phyloP scores from a whole-genome alignment of 2,888 invertebrate genomes.

The Leptopterna dolabrata region DNA sequence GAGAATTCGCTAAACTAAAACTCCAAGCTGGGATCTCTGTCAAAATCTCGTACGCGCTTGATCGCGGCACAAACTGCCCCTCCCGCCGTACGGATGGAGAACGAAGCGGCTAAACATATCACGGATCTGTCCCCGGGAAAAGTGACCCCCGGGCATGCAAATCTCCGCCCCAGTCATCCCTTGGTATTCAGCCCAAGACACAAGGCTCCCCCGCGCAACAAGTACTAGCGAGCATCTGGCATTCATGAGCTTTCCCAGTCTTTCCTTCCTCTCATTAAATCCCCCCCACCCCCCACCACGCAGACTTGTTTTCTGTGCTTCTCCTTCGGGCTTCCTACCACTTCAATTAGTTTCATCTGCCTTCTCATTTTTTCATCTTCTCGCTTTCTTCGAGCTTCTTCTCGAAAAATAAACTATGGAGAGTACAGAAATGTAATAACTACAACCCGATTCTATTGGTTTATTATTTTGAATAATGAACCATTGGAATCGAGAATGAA shows the following conservation, averaged over 20 bases:
- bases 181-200: neutral
- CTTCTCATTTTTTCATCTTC: neutral
- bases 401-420: neutral
- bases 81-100: neutral
- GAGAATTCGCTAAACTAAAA: too few species aligned
- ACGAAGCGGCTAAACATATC: neutral
- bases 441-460: too few species aligned
- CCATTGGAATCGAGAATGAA: too few species aligned
- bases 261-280: constrained; percentile 4
- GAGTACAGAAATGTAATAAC: too few species aligned
- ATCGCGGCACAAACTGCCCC: neutral
- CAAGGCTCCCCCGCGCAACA: constrained; percentile 23
- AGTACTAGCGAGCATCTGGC: constrained; percentile 39
- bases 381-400: neutral
- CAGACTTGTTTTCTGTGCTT: neutral
- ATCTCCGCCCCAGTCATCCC: neutral
- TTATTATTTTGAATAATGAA: too few species aligned
- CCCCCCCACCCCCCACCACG: neutral
- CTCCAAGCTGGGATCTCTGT: too few species aligned
- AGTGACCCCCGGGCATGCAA: constrained; percentile 10
- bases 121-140: neutral
- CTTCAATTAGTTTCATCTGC: constrained; percentile 24
- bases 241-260: constrained; percentile 42
- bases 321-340: neutral
- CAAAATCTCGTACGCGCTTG: neutral